Percentiles rank a stretch among this genome's conserved stretches.
Conservation (phyloP, 1,140 invertebrate genomes). For the Leptopilina clavipes region DNA sequence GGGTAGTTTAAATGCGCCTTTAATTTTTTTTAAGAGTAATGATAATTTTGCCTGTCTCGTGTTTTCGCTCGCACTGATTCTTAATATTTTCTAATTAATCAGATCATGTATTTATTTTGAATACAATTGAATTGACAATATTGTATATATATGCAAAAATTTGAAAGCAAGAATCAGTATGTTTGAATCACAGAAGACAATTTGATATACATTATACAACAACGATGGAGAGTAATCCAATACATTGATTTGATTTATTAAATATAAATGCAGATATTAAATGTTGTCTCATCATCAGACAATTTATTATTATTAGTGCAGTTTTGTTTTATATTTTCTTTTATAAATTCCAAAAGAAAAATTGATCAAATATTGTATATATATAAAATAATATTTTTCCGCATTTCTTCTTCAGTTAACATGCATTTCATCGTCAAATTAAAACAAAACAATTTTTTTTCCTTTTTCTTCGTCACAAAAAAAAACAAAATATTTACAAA, state of each 20-base stretch:
- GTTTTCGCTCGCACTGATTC: slow-evolving; percentile 66
- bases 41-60: slow-evolving; percentile 56
- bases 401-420: background rate
- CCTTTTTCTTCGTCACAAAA: background rate
- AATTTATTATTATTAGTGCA: slow-evolving; percentile 5
- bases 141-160: background rate
- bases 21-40: slow-evolving; percentile 55
- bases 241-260: slow-evolving; percentile 41
- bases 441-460: background rate
- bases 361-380: background rate
- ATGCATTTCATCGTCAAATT: slow-evolving; percentile 30
- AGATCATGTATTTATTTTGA: background rate
- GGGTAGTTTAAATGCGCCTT: slow-evolving; percentile 59
- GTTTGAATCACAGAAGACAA: slow-evolving; percentile 64
- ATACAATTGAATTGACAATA: slow-evolving; percentile 28
- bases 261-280: slow-evolving; percentile 22
- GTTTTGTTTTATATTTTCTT: background rate
- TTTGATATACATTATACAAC: slow-evolving; percentile 56
- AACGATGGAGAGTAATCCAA: slow-evolving; percentile 61
- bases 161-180: slow-evolving; percentile 62
- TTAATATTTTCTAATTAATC: slow-evolving; percentile 35
- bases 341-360: background rate
- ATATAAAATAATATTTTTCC: background rate
- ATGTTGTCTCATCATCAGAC: slow-evolving; percentile 2
- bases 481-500: background rate